Evolutionary conservation across 2,797 vertebrate genomes (phyloP).

Genomic region (Leptodactylus fallax): DNA sequence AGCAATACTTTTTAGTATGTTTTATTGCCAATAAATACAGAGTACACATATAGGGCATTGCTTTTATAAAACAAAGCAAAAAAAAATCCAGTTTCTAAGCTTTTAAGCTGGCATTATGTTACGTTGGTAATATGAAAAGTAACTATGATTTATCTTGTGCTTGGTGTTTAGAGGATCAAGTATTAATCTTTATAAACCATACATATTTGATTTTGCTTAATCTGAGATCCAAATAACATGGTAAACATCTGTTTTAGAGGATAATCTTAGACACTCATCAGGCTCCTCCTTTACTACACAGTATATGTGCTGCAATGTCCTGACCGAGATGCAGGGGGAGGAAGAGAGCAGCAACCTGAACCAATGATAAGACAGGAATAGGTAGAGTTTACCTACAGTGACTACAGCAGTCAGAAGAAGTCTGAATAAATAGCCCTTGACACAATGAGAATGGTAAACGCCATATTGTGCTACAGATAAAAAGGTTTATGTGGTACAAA

Average conservation of each 20-base stretch:
- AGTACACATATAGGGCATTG: slow-evolving; percentile 10
- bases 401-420: too few species aligned
- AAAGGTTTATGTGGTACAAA: too few species aligned
- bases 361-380: too few species aligned
- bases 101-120: neutral
- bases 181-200: neutral
- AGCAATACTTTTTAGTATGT: slow-evolving; percentile 21
- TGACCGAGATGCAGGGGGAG: too few species aligned
- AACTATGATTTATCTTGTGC: neutral
- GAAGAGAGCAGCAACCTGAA: too few species aligned
- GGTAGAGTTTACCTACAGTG: too few species aligned
- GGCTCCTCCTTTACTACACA: too few species aligned
- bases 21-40: slow-evolving; percentile 26
- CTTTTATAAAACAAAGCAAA: slow-evolving; percentile 16
- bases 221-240: neutral
- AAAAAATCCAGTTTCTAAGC: neutral
- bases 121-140: neutral
- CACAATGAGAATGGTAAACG: too few species aligned
- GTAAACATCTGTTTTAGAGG: too few species aligned
- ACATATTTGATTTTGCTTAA: neutral
- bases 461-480: too few species aligned
- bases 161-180: neutral
- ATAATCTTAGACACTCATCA: neutral
- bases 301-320: too few species aligned
- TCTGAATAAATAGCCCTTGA: too few species aligned